These are phyloP conservation scores for Calameuta idolon DNA, from an alignment of 2,888 invertebrate genomes.

Conservation along the genomic window DNA sequence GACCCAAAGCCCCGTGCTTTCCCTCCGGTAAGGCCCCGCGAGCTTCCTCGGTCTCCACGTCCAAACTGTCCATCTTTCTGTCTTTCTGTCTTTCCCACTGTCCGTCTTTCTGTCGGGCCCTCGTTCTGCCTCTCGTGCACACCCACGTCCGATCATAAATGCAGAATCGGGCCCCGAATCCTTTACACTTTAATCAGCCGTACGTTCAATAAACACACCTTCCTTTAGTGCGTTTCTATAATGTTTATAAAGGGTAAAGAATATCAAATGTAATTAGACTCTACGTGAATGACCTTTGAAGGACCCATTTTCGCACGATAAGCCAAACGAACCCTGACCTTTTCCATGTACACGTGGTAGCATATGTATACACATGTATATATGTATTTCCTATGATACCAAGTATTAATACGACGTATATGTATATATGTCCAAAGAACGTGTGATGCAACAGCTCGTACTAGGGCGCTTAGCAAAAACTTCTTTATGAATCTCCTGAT, in stretches of 20 bases:
- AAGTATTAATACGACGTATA: not conserved
- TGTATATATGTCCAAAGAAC: not conserved
- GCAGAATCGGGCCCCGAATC: not conserved
- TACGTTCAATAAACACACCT: not conserved
- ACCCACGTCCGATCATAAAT: constrained; percentile 11
- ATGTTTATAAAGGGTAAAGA: not conserved
- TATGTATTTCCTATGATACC: not conserved
- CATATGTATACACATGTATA: not conserved
- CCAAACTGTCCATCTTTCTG: constrained; percentile 8
- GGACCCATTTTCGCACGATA: not conserved
- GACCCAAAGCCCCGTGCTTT: constrained; percentile 38
- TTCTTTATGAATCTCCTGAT: constrained; percentile 39
- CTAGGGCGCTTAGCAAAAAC: constrained; percentile 46
- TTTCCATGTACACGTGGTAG: not conserved
- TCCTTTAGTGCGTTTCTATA: not conserved
- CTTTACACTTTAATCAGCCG: not conserved
- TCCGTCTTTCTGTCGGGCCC: constrained; percentile 15
- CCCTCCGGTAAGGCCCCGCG: constrained; percentile 8
- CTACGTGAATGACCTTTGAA: not conserved
- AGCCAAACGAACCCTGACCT: not conserved
- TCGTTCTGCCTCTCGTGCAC: constrained; percentile 12
- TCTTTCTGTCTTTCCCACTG: constrained; percentile 14
- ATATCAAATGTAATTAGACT: not conserved
- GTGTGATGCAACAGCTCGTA: constrained; percentile 9
- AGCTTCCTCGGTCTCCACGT: constrained; percentile 13